Evolutionary conservation across 37 sponge, comb jelly and placozoan genomes (phyloP).

Genomic region (Spongilla lacustris): DNA sequence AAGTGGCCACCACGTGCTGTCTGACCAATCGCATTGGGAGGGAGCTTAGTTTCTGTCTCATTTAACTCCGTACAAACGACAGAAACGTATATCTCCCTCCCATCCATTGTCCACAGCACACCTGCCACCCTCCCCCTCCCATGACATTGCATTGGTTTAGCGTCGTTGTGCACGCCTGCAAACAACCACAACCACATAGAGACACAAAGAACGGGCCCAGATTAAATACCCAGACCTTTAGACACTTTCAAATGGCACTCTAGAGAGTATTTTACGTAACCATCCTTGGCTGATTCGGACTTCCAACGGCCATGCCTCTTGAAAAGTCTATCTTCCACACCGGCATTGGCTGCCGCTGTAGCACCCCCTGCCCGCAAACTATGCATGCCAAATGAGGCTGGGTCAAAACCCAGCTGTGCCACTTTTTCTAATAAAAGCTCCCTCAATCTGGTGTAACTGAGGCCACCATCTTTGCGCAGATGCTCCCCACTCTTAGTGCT

Average conservation of each 20-base stretch:
- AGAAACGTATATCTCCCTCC: too few relatives aligned
- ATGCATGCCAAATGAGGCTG: not conserved
- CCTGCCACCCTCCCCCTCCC: too few relatives aligned
- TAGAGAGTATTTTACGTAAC: not conserved
- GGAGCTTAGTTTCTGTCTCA: too few relatives aligned
- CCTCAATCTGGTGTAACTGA: constrained; percentile 8
- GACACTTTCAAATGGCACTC: not conserved
- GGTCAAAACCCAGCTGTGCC: not conserved
- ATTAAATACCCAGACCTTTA: not conserved
- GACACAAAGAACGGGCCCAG: too few relatives aligned
- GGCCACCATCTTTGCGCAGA: not conserved
- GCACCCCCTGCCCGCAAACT: constrained; percentile 12
- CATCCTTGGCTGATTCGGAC: constrained; percentile 14
- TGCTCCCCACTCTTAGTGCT: constrained; percentile 5
- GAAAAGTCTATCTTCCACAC: constrained; percentile 16
- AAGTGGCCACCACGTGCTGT: too few relatives aligned
- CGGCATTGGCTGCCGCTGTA: constrained; percentile 11
- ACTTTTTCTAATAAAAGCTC: constrained; percentile 1
- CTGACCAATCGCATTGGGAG: too few relatives aligned
- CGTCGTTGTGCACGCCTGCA: too few relatives aligned
- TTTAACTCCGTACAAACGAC: too few relatives aligned
- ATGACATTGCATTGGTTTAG: too few relatives aligned
- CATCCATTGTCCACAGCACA: too few relatives aligned
- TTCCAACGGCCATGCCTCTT: constrained; percentile 25
- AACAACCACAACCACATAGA: too few relatives aligned